Conservation (phyloP, 2,113 vertebrate genomes). For the Platysteira castanea region DNA sequence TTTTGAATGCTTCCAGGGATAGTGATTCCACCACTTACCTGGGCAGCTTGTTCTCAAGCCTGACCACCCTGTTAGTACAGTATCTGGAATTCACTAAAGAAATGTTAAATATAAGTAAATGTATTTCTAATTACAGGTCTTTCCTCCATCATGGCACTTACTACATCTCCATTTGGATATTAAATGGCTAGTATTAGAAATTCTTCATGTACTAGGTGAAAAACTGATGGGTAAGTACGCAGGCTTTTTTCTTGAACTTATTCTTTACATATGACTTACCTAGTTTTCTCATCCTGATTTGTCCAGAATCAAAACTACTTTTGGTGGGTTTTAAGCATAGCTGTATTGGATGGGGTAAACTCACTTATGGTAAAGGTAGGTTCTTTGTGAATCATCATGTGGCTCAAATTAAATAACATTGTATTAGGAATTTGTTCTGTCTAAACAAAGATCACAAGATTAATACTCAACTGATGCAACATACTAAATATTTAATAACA, state of each 20-base stretch:
- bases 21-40: background rate
- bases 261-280: background rate
- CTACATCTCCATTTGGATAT: conserved; percentile 92
- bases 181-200: conserved; percentile 89
- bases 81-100: background rate
- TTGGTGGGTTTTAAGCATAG: background rate
- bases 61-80: background rate
- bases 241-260: background rate
- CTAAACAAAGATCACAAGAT: background rate
- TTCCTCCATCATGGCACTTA: conserved; percentile 94
- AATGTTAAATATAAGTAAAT: background rate
- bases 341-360: background rate
- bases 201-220: conserved; percentile 85
- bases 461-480: background rate
- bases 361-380: background rate
- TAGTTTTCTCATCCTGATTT: background rate
- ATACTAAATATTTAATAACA: background rate
- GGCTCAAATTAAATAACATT: background rate
- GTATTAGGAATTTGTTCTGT: background rate
- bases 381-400: background rate
- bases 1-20: background rate
- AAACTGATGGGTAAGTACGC: conserved; percentile 84
- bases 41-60: background rate
- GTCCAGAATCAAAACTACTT: background rate
- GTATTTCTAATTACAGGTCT: conserved; percentile 75